phyloP scores from a whole-genome alignment of 2,113 vertebrate species.

The Campylomormyrus tamandua region DNA sequence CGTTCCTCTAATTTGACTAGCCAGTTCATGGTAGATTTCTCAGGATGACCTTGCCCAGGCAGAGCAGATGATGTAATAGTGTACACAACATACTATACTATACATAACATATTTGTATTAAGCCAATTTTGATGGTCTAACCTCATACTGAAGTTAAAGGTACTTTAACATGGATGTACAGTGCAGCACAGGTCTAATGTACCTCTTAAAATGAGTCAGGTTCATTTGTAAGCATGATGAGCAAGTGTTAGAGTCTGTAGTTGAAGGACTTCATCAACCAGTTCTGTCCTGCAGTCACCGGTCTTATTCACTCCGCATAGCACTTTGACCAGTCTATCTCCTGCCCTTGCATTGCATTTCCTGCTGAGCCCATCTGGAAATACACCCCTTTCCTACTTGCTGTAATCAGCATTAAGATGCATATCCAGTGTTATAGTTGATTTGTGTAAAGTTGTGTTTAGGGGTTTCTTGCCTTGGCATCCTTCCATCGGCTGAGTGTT shows the following conservation, averaged over 20 bases:
- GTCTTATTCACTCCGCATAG: not conserved
- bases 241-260: not conserved
- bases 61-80: not conserved
- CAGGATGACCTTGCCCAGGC: not conserved
- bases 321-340: not conserved
- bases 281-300: not conserved
- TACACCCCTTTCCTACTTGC: not conserved
- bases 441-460: not conserved
- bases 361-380: not conserved
- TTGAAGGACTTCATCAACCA: not conserved
- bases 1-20: not conserved
- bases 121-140: not conserved
- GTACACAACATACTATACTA: not conserved
- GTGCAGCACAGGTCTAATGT: not conserved
- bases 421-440: not conserved
- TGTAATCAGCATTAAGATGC: not conserved
- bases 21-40: not conserved
- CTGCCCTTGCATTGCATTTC: not conserved
- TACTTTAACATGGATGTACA: not conserved
- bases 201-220: not conserved
- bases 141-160: not conserved
- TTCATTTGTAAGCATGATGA: not conserved
- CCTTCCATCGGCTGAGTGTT: not conserved
- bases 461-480: not conserved
- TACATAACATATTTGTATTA: not conserved